phyloP scores from a whole-genome alignment of 2,888 invertebrate genomes.

The Caenorhabditis parvicauda region DNA sequence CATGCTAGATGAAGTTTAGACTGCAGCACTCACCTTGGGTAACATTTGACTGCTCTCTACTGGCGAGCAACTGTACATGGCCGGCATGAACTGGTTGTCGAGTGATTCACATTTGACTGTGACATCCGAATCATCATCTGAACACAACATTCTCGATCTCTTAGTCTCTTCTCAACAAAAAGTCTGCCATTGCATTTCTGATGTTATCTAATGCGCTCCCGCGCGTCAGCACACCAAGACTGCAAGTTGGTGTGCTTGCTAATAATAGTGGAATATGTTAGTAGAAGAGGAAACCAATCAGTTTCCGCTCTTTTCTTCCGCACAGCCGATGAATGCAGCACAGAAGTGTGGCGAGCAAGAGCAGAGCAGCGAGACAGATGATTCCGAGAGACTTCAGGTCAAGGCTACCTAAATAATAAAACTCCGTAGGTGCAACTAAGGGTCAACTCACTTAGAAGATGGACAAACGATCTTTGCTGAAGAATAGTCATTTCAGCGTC shows the following conservation, averaged over 20 bases:
- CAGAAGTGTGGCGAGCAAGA: conserved; percentile 21
- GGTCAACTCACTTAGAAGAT: conserved; percentile 28
- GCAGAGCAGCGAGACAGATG: conserved; percentile 19
- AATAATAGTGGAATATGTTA: too few relatives aligned
- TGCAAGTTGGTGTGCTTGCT: too few relatives aligned
- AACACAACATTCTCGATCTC: too few relatives aligned
- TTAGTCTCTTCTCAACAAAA: too few relatives aligned
- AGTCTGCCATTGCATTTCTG: too few relatives aligned
- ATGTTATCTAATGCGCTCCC: too few relatives aligned
- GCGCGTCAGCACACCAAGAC: too few relatives aligned
- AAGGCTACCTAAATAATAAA: conserved; percentile 20
- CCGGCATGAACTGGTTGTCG: conserved; percentile 56
- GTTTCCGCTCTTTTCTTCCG: too few relatives aligned
- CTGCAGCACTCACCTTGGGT: conserved; percentile 32
- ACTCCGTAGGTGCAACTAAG: too few relatives aligned
- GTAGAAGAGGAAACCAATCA: too few relatives aligned
- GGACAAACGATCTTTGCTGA: conserved; percentile 28
- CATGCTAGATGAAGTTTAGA: not conserved
- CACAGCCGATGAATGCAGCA: conserved; percentile 33
- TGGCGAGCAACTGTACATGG: conserved; percentile 52
- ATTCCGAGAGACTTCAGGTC: conserved; percentile 23
- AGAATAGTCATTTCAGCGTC: conserved; percentile 27
- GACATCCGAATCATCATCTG: conserved; percentile 58
- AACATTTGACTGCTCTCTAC: conserved; percentile 43
- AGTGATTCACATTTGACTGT: conserved; percentile 59